Conservation (phyloP, 2,888 invertebrate species). For the Diaperis boleti region DNA sequence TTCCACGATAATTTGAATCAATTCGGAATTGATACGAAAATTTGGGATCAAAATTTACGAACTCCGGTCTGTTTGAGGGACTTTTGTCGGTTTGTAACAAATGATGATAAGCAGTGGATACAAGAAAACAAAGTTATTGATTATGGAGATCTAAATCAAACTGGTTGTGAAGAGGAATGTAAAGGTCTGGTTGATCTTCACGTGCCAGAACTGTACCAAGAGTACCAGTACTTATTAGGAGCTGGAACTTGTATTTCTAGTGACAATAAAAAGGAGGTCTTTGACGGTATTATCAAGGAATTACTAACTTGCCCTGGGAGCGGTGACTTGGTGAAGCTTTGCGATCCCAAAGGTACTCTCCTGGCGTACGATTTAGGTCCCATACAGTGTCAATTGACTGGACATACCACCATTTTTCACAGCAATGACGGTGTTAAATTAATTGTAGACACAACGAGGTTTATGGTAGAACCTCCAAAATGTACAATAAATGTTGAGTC, state of each 20-base stretch:
- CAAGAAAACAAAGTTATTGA: slow-evolving; percentile 37
- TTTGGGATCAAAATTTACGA: slow-evolving; percentile 48
- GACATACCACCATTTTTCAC: slow-evolving; percentile 52
- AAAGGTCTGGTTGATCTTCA: slow-evolving; percentile 11
- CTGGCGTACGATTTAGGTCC: slow-evolving; percentile 53
- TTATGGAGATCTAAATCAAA: slow-evolving; percentile 17
- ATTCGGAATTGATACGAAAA: slow-evolving; percentile 52
- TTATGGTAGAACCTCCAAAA: slow-evolving; percentile 48
- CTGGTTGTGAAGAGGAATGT: slow-evolving; percentile 31
- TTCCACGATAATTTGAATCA: slow-evolving; percentile 53
- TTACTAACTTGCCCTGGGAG: slow-evolving; percentile 48
- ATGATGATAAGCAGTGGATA: slow-evolving; percentile 50
- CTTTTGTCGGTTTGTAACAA: slow-evolving; percentile 53
- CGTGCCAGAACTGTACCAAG: slow-evolving; percentile 28
- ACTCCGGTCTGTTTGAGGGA: slow-evolving; percentile 56
- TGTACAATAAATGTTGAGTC: slow-evolving; percentile 49
- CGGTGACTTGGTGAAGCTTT: slow-evolving; percentile 32
- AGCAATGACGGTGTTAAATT: slow-evolving; percentile 56
- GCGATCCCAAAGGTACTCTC: slow-evolving; percentile 35
- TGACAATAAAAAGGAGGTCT: slow-evolving; percentile 38
- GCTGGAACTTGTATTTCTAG: slow-evolving; percentile 41
- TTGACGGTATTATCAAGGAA: slow-evolving; percentile 47
- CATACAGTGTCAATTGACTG: slow-evolving; percentile 47
- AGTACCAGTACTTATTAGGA: slow-evolving; percentile 32
- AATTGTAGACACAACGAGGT: slow-evolving; percentile 52